Base-by-base conservation (phyloP, 53 echinoderm and acorn worm genomes). In the Echinometra lucunter region DNA sequence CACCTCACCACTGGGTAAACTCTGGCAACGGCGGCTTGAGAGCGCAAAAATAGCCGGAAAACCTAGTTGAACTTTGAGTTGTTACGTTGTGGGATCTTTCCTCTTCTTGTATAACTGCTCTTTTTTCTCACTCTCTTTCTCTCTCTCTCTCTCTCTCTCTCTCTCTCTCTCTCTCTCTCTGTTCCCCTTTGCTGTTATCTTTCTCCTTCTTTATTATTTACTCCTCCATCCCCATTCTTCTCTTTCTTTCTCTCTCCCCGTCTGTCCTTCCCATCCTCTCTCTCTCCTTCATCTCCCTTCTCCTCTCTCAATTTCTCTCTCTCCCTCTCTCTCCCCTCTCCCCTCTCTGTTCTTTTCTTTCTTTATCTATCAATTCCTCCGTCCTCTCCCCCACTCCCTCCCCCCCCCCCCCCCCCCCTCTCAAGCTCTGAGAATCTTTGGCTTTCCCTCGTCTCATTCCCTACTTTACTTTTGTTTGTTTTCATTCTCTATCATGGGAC, bases 1-100 rank as follows among this genome's bases (percentile, higher is more conserved):
- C 85, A 85, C 85, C 25, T 47, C 49, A 47, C 85, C 53, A 37
- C 44, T 44, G 81, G 81, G 44, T 81, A 81, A 81, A 42, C 49
- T 49, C 82, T n/a, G 13, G 28, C 81, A 9, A 9, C 49, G 85
- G 89, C 89, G 89, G 58, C 57, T 89, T 38, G 7, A 35, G 7
- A 35, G 37, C 60, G 37, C 15, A 89, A 88, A 38, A 89, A 89
- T 60, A 89, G 89, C 89, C 89, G 89, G 37, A 38, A 89, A 60
- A 57, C 40, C 38, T 58, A 21, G 12, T 58, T 89, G 58, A 89
- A 89, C 89, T 89, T 58, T 89, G 37, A 60, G 35, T 38, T 89
- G 21, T 60, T 57, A 60, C 58, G 89, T 60, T 38, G 89, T 60
- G 58, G 60, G 58, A 89, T 91, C 30, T 91, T 1, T 90, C 18